Base-by-base conservation (phyloP, 2,113 vertebrate species). In the Danio rerio region DNA sequence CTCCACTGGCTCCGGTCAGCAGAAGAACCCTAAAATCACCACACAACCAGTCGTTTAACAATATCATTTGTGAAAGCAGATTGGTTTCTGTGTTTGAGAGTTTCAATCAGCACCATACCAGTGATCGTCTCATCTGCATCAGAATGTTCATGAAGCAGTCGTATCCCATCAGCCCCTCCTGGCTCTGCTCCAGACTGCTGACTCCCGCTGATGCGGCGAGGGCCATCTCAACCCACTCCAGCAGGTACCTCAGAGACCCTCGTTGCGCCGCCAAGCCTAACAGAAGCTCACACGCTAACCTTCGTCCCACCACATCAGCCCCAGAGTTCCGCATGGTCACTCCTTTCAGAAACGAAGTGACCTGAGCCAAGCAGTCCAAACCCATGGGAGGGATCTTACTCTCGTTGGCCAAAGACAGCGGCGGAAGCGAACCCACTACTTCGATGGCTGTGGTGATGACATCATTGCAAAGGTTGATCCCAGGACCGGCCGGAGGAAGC, bases 61-160 rank as follows among this genome's bases (percentile, higher is more conserved):
- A 75, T 18, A 75, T 45, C 5, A 43, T 15, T 69, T 20, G 10
- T n/a, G 66, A 20, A 10, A 5, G 11, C n/a, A 47, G n/a, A 40
- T 18, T 8, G 8, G 15, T 1, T 2, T 43, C 6, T 43, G 15
- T 2, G 5, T 52, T 2, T 6, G 13, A 42, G 9, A 13, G 31
- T 74, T 66, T 18, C 18, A 66, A 12, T 10, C 8, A 75, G 16
- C 63, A 94, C 95, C 31, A 7, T 90, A 99, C 97, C 96, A 99
- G 83, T 66, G 97, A 99, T n/a, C 96, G 95, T 50, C 97, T 95
- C 98, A 99, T 99, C 90, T 99, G 98, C 92, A 96, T 95, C 65
- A 98, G 90, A 91, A 99, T 96, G 83, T 93, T 95, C 96, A 99
- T 98, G 90, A 99, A 99, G 85, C 97, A 98, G 80, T 99, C 97